Base-by-base conservation (phyloP, 92 coral and sea anemone genomes). In the Porites lobata region DNA sequence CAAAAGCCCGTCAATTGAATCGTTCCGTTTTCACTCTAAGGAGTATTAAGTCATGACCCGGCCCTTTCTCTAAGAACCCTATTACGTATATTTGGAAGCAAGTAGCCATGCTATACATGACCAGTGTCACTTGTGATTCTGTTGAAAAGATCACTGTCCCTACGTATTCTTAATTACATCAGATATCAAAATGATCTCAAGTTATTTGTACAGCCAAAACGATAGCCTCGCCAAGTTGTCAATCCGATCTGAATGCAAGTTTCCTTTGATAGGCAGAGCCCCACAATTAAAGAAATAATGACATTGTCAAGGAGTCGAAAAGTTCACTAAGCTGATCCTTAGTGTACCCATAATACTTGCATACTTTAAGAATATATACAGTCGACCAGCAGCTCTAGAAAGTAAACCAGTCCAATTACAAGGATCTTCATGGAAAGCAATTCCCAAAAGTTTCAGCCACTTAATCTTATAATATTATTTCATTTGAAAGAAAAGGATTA, bases 251-350 rank as follows among this genome's bases (percentile, higher is more conserved):
- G 80, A 62, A 24, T 52, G 32, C 32, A 29, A 29, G 69, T 72
- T 80, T 87, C 2, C 74, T 65, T 62, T 89, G 78, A 76, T 21
- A 89, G 71, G 79, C 92, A 84, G 57, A 83, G 79, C 92, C 77
- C 80, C 79, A 82, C 56, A 77, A 85, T 51, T 76, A 89, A 12
- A 69, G 24, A 85, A 83, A 83, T 32, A 88, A 3, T 57, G 89
- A 54, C 69, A 78, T 50, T 17, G 69, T 57, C 22, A 75, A 65
- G 2, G 26, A 50, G 50, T 63, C 76, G 54, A 72, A 65, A 2
- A 80, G 74, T 65, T 73, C 64, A 53, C 47, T 57, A 50, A 87
- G 71, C 50, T 59, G 61, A 38, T 65, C 72, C 17, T 79, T 32
- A 26, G 83, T 71, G 32, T 85, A 90, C 7, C 90, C 90, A 69